These are phyloP conservation scores for Thaumatotibia leucotreta DNA, from an alignment of 1,140 invertebrate species.

Conservation along the genomic window DNA sequence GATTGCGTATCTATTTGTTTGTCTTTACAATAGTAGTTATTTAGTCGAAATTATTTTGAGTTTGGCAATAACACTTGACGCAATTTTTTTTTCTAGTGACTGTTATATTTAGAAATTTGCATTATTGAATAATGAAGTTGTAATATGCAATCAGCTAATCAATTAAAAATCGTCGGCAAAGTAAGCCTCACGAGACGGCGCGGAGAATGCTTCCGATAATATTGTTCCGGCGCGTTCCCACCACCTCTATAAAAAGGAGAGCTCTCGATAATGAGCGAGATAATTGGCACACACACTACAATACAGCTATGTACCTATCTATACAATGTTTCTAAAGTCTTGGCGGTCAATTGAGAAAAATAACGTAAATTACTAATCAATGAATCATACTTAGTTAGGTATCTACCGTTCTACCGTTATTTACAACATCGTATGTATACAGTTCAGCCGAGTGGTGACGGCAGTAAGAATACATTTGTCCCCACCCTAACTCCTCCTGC, in stretches of 20 bases:
- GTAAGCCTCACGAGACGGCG: neutral
- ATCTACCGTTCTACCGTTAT: too few species aligned
- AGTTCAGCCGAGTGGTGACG: too few species aligned
- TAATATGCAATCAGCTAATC: neutral
- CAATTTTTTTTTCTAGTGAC: too few species aligned
- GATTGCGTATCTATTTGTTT: too few species aligned
- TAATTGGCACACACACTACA: conserved; percentile 41
- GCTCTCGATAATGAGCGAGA: conserved; percentile 47
- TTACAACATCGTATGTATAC: too few species aligned
- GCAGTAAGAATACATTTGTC: too few species aligned
- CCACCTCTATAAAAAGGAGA: conserved; percentile 41
- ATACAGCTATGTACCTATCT: conserved; percentile 14
- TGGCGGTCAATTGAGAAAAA: neutral
- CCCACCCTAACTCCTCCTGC: too few species aligned
- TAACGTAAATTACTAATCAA: neutral
- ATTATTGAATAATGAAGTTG: neutral
- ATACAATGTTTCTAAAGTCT: neutral
- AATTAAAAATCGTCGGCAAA: neutral
- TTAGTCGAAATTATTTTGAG: too few species aligned
- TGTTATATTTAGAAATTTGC: too few species aligned
- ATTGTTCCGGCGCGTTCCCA: conserved; percentile 66
- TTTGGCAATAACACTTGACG: too few species aligned
- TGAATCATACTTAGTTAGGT: too few species aligned
- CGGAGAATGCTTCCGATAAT: conserved; percentile 46
- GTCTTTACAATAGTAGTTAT: too few species aligned